Base-by-base conservation (phyloP, 2,888 invertebrate genomes). In the Aplocera efformata region DNA sequence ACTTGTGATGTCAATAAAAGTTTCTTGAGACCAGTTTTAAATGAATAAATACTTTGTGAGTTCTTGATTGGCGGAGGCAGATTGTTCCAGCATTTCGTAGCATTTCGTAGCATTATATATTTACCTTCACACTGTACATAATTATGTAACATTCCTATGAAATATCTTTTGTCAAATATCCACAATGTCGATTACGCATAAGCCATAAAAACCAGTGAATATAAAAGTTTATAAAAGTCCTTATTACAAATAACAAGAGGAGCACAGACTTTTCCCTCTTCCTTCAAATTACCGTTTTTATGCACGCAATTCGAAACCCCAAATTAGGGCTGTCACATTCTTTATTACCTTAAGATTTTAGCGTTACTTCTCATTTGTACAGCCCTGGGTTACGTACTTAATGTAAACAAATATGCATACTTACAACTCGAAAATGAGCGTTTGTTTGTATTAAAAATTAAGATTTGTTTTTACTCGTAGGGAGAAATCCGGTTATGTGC, bases 301-400 rank as follows among this genome's bases (percentile, higher is more conserved):
- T 28, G 32, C 21, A 39, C 35, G 44, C 36, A 36, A 40, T 36
- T 36, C 30, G 26, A 26, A n/a, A 26, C 40, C 43, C 45, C 22
- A 41, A 50, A 43, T 36, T 40, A 43, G 30, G 29, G 41, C 21
- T 35, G 46, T 37, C 43, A 39, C 44, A 31, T 30, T 50, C 23
- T 35, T 45, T 48, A 42, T 32, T 6, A 20, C 30, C 27, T 10
- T 17, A 31, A 41, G 34, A 39, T 44, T 41, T 46, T 39, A 40
- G 28, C 39, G 22, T 48, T 26, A 46, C 36, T 48, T 44, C 48
- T 43, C 43, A 42, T 46, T 51, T 40, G 35, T 21, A 29, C 37
- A 40, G 6, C 40, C 39, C 39, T 35, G 17, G 38, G 46, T 51
- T 46, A 48, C 29, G 23, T 35, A 39, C 27, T 33, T 44, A 45